Evolutionary conservation across 2,113 vertebrate species (phyloP).

Genomic region (Ahaetulla prasina): DNA sequence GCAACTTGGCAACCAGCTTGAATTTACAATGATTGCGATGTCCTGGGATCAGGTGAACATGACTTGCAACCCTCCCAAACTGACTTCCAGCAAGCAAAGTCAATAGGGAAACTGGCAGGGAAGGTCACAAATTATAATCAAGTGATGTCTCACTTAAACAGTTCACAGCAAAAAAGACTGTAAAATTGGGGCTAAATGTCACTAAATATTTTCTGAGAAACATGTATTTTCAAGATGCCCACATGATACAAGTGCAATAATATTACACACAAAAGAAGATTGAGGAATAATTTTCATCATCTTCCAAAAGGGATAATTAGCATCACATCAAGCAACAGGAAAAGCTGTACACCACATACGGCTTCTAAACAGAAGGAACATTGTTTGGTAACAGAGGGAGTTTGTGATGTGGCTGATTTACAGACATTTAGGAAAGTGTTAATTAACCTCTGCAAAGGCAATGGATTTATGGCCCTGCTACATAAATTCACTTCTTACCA

Average conservation of each 20-base stretch:
- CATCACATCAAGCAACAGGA: background rate
- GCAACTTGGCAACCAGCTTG: background rate
- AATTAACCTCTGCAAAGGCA: conserved; percentile 20
- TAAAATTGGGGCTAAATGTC: background rate
- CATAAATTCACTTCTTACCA: conserved; percentile 6
- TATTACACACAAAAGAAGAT: background rate
- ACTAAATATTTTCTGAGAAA: background rate
- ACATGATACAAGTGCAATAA: background rate
- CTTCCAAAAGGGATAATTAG: conserved; percentile 9
- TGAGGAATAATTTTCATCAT: background rate
- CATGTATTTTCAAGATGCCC: background rate
- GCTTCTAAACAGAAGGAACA: background rate
- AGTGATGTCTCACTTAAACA: background rate
- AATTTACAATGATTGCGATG: background rate
- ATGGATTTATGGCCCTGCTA: conserved; percentile 8
- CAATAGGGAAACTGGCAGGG: background rate
- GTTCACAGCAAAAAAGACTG: background rate
- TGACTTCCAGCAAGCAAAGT: background rate
- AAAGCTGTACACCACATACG: background rate
- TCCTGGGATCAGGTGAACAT: background rate
- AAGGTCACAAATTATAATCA: background rate
- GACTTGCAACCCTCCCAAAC: background rate
- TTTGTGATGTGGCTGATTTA: background rate
- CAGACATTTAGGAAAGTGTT: conserved; percentile 13
- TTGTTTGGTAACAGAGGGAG: background rate